Evolutionary conservation across 2,797 vertebrate species (phyloP).

Genomic region (Cuniculus paca): DNA sequence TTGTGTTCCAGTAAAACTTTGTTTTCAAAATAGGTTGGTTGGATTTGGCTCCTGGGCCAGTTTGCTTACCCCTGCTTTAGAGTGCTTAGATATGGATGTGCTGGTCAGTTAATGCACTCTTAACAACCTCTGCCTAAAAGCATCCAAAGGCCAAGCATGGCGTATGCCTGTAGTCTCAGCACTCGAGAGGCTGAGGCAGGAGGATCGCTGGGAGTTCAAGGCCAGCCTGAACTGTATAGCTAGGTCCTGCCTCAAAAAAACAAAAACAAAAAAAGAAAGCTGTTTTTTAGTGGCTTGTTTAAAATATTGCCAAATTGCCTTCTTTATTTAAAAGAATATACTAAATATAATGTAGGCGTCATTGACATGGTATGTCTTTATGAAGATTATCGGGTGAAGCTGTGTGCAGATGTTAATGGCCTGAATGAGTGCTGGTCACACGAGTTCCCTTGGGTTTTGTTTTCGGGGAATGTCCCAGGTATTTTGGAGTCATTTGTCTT

Average conservation of each 20-base stretch:
- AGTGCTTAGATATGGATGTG: background rate
- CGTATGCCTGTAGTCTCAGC: background rate
- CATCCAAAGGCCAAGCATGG: background rate
- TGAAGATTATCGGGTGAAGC: conserved; percentile 30
- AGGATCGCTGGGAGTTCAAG: background rate
- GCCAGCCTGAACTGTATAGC: background rate
- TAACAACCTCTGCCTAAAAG: background rate
- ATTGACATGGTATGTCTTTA: background rate
- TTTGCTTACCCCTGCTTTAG: background rate
- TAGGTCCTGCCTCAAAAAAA: background rate
- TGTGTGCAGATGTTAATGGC: background rate
- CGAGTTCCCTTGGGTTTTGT: conserved; percentile 2
- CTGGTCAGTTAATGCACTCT: background rate
- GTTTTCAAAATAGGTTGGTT: conserved; percentile 48
- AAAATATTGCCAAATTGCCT: conserved; percentile 18
- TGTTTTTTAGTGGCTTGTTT: conserved; percentile 18
- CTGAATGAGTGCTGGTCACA: conserved; percentile 5
- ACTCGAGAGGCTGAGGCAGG: background rate
- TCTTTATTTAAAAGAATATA: conserved; percentile 39
- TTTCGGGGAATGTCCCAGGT: conserved; percentile 21
- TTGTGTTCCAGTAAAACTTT: conserved; percentile 53
- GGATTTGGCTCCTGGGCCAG: background rate
- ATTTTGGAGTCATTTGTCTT: background rate
- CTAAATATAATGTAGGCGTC: conserved; percentile 11
- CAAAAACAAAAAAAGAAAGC: background rate